A percentile compares a stretch with the other conserved stretches of the same genome.
These are phyloP conservation scores for Periparus ater DNA, from an alignment of 2,797 vertebrate genomes.

Conservation along the genomic window DNA sequence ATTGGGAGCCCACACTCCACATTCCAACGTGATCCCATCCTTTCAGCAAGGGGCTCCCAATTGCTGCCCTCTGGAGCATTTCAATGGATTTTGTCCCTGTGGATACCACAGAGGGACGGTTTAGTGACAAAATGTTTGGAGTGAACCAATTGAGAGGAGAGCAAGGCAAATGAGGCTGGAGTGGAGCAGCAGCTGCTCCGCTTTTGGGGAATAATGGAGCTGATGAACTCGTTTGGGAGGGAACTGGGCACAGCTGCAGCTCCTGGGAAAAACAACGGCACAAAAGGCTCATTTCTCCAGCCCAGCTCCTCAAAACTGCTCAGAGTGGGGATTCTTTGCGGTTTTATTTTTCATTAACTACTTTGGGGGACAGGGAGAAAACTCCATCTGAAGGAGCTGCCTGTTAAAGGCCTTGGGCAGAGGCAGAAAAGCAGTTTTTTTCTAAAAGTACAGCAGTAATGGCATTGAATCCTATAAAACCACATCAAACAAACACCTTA, in stretches of 20 bases:
- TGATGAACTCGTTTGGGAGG: conserved; percentile 27
- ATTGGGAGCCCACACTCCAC: rapidly evolving
- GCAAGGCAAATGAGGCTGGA: conserved; percentile 17
- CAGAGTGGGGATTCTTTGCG: rapidly evolving
- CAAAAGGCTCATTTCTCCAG: background rate
- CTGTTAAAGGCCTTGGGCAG: background rate
- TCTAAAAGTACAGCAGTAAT: background rate
- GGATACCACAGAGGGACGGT: background rate
- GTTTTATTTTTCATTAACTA: rapidly evolving
- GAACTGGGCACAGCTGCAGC: conserved; percentile 56
- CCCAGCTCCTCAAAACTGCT: background rate
- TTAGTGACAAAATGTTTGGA: conserved; percentile 48
- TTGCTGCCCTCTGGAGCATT: background rate
- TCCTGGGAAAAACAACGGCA: background rate
- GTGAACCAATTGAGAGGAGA: conserved; percentile 38
- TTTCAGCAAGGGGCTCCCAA: background rate
- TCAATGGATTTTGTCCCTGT: background rate
- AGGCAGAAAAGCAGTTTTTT: background rate
- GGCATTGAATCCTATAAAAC: background rate
- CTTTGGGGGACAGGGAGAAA: background rate
- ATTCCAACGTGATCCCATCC: background rate
- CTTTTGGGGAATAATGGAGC: conserved; percentile 50
- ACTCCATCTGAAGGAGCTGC: background rate
- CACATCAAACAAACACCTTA: rapidly evolving
- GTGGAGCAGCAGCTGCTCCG: conserved; percentile 65